Conservation (phyloP, 1,140 invertebrate species). For the Macrosteles quadrilineatus region DNA sequence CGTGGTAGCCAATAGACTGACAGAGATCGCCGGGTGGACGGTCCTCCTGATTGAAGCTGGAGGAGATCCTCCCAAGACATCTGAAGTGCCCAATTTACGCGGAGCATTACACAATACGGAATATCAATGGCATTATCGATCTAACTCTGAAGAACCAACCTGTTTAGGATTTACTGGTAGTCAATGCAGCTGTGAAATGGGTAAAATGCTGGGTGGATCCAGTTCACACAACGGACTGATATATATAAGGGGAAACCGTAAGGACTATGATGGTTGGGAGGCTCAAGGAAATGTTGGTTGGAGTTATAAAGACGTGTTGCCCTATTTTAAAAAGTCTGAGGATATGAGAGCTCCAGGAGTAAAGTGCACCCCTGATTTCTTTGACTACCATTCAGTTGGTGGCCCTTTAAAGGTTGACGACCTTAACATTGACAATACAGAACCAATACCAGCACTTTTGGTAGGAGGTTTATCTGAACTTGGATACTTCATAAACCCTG, state of each 20-base stretch:
- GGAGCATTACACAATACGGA: constrained; percentile 84
- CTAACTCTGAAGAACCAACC: too few species aligned
- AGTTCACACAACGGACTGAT: constrained; percentile 65
- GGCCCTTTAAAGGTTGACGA: background rate
- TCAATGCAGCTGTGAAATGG: background rate
- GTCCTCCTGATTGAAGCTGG: too few species aligned
- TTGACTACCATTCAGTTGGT: background rate
- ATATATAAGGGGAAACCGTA: constrained; percentile 62
- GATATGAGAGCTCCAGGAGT: constrained; percentile 57
- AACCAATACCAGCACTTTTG: background rate
- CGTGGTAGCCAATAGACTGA: too few species aligned
- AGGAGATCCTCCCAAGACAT: constrained; percentile 84
- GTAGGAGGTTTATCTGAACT: background rate
- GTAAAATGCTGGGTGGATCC: constrained; percentile 58
- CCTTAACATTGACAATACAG: background rate
- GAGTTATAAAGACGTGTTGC: constrained; percentile 71
- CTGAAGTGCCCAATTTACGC: constrained; percentile 80
- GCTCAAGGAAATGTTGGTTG: constrained; percentile 64
- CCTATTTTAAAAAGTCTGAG: constrained; percentile 84
- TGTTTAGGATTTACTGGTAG: constrained; percentile 41
- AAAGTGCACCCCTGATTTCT: background rate
- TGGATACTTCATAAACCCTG: constrained; percentile 45
- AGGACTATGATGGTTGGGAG: constrained; percentile 72
- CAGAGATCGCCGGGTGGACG: too few species aligned
- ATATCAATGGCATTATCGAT: constrained; percentile 87